These are phyloP conservation scores for Prunella himalayana DNA, from an alignment of 2,113 vertebrate genomes.

Conservation along the genomic window DNA sequence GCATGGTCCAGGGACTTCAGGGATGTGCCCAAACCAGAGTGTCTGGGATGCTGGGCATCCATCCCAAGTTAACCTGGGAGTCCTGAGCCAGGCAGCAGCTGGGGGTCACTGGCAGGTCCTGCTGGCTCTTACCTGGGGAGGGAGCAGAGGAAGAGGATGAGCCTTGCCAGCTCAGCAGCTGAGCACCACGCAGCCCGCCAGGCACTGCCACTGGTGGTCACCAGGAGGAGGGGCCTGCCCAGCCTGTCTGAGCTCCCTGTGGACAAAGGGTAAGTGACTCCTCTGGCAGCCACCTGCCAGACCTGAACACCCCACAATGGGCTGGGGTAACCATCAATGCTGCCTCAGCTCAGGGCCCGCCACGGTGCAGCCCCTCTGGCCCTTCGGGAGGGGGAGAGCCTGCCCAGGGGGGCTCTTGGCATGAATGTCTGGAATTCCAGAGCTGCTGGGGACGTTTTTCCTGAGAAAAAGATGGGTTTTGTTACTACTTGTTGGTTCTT, in stretches of 20 bases:
- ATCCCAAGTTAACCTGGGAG: neutral
- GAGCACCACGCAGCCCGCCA: slow-evolving; percentile 78
- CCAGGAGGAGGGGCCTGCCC: slow-evolving; percentile 81
- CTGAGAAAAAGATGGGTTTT: neutral
- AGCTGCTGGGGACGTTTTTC: neutral
- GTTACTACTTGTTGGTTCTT: neutral
- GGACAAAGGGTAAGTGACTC: neutral
- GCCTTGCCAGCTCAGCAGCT: slow-evolving; percentile 67
- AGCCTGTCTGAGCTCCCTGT: slow-evolving; percentile 83
- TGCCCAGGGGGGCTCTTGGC: fast-evolving
- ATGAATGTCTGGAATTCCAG: fast-evolving
- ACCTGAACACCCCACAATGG: neutral
- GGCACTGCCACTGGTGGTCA: slow-evolving; percentile 73
- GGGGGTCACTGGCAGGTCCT: neutral
- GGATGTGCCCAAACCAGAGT: neutral
- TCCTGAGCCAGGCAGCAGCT: neutral
- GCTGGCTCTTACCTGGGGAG: slow-evolving; percentile 78
- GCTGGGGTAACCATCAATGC: fast-evolving
- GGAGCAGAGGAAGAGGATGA: slow-evolving; percentile 81
- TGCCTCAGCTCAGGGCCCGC: neutral
- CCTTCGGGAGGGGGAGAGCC: neutral
- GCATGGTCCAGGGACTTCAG: fast-evolving
- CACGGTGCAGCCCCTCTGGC: neutral
- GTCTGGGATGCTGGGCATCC: neutral
- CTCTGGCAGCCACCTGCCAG: neutral